These are phyloP conservation scores for Drosophila ustulata DNA, from an alignment of 2,888 invertebrate species.

Conservation along the genomic window DNA sequence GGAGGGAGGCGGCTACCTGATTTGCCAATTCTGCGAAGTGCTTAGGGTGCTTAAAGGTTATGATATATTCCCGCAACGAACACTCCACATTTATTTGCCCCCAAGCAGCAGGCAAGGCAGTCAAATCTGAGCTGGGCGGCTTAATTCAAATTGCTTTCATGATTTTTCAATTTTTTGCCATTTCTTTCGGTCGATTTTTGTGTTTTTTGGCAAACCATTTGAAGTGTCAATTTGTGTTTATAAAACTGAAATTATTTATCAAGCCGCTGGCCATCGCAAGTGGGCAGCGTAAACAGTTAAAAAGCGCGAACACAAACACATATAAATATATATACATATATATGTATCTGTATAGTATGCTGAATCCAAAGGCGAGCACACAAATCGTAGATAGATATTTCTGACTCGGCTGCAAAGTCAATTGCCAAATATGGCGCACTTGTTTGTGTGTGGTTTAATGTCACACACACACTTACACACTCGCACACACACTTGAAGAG, in stretches of 20 bases:
- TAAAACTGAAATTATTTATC: constrained; percentile 76
- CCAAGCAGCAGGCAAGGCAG: constrained; percentile 19
- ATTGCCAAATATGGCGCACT: constrained; percentile 81
- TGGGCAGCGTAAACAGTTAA: constrained; percentile 75
- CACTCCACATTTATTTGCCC: constrained; percentile 14
- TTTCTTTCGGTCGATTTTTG: constrained; percentile 24
- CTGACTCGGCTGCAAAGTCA: constrained; percentile 77
- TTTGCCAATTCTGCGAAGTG: constrained; percentile 64
- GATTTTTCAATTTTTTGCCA: constrained; percentile 28
- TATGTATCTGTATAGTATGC: constrained; percentile 10
- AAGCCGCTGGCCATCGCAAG: constrained; percentile 62
- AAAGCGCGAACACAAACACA: constrained; percentile 1
- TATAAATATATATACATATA: background rate
- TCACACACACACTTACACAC: constrained; percentile 49
- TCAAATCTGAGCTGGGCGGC: constrained; percentile 50
- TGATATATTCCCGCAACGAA: constrained; percentile 51
- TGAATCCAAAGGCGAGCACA: constrained; percentile 51
- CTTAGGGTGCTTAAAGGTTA: constrained; percentile 49
- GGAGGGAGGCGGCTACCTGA: constrained; percentile 64
- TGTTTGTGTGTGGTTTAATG: constrained; percentile 75
- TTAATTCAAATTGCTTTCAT: constrained; percentile 72
- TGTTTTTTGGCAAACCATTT: constrained; percentile 69
- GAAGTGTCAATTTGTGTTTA: constrained; percentile 79
- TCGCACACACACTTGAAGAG: constrained; percentile 29
- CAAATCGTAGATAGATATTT: constrained; percentile 44